These are phyloP conservation scores for Myotis vivesi DNA, from an alignment of 2,797 vertebrate genomes.

Conservation along the genomic window DNA sequence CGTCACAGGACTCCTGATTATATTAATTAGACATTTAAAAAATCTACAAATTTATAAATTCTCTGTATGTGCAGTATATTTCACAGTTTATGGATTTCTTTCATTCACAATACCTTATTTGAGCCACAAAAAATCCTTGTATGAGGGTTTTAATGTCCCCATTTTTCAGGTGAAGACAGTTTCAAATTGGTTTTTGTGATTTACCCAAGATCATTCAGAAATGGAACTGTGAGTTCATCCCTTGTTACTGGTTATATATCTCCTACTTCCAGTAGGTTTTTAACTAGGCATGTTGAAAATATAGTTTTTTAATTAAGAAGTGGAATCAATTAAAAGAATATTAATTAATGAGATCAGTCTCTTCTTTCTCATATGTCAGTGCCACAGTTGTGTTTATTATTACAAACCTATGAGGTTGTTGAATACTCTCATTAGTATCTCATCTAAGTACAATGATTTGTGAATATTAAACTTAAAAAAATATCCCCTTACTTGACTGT, in stretches of 20 bases:
- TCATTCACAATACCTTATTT: conserved; percentile 37
- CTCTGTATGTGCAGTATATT: conserved; percentile 3
- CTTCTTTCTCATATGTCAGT: background rate
- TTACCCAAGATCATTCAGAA: conserved; percentile 64
- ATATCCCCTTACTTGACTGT: conserved; percentile 41
- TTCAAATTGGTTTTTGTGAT: conserved; percentile 65
- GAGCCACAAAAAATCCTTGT: conserved; percentile 31
- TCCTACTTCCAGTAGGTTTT: conserved; percentile 37
- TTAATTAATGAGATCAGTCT: conserved; percentile 39
- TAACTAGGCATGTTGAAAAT: background rate
- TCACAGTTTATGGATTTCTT: conserved; percentile 50
- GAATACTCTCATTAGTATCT: conserved; percentile 40
- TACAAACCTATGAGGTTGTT: background rate
- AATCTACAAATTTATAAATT: conserved; percentile 54
- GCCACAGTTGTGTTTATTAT: background rate
- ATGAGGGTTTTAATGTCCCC: conserved; percentile 16
- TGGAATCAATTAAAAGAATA: conserved; percentile 56
- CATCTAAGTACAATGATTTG: conserved; percentile 51
- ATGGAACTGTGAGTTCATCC: conserved; percentile 15
- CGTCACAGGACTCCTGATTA: background rate
- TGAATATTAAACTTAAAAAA: conserved; percentile 52
- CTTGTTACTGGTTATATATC: conserved; percentile 18
- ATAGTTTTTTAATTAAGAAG: conserved; percentile 34
- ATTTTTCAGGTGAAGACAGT: conserved; percentile 65
- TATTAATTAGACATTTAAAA: conserved; percentile 58